Evolutionary conservation across 2,888 invertebrate genomes (phyloP), one percentile per base, ranked within the genome.

Genomic region (Glaucopsyche alexis): DNA sequence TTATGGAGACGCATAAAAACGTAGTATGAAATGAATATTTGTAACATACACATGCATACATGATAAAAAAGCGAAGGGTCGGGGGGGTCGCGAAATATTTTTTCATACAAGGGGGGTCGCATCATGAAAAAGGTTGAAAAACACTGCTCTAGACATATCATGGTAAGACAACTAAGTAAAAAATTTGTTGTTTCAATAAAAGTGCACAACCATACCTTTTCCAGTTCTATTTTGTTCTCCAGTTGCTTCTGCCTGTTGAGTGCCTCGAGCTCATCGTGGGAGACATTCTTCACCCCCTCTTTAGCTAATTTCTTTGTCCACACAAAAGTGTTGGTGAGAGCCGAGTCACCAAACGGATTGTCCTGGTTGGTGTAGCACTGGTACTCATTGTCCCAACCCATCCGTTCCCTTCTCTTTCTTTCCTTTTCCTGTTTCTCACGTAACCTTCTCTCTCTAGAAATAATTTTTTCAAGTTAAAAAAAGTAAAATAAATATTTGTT

Each of bases 341-440:
- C 98, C 0, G 97, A 97, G 93, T 99, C 99, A 0, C 99, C 99
- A 87, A 99, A 99, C 0, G 99, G 99, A 91, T 99, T 99, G 87
- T 99, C 99, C 72, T 97, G 97, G 87, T 99, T 99, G 0, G 99
- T 99, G 84, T 99, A 99, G 83, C 98, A 98, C 76, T 98, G 95
- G 85, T 98, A 98, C 86, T 99, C 99, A 77, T 96, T 97, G 86
- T 99, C 99, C 99, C 98, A 99, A 7, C 99, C 99, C 98, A 99
- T 98, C 78, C 97, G 94, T 85, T 98, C 97, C 73, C 98, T 97
- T 0, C 98, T 91, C 76, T 95, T 95, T 1, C 97, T 94, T 86
- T 98, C 98, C 82, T 99, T 99, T 0, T 95, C 96, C 84, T 97
- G 96, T 86, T 99, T 99, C 82, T 99, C 99, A 72, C 94, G 94